Conservation (phyloP, 1,140 invertebrate species). For the Phymastichus coffea region DNA sequence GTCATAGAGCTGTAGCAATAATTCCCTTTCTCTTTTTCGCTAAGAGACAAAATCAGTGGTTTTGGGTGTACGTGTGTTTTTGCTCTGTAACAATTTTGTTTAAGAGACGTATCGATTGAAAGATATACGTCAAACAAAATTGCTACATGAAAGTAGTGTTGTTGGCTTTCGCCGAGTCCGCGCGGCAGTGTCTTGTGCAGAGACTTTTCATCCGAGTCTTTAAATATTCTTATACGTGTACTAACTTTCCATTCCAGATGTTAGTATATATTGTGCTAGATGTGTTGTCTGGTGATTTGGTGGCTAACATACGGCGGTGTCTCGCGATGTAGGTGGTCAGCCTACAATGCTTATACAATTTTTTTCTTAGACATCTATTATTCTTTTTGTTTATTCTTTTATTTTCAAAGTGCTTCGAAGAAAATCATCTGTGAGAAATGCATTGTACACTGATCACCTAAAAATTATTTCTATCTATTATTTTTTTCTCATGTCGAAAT, state of each 20-base stretch:
- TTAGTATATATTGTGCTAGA: constrained; percentile 37
- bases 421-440: too few species aligned
- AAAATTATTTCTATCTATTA: too few species aligned
- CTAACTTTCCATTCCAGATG: constrained; percentile 39
- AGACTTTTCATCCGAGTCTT: constrained; percentile 19
- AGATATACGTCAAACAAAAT: background rate
- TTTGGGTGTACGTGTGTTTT: constrained; percentile 17
- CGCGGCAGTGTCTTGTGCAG: constrained; percentile 26
- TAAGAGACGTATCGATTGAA: background rate
- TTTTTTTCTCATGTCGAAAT: background rate
- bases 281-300: constrained; percentile 49
- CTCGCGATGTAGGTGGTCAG: constrained; percentile 18
- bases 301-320: constrained; percentile 48
- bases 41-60: constrained; percentile 16
- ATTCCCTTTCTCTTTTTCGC: background rate
- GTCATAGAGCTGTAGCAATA: constrained; percentile 7
- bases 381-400: too few species aligned
- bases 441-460: too few species aligned
- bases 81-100: constrained; percentile 7
- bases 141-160: constrained; percentile 11
- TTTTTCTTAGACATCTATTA: too few species aligned
- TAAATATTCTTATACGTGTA: constrained; percentile 26
- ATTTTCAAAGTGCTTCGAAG: too few species aligned
- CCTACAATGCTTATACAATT: constrained; percentile 14
- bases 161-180: constrained; percentile 30